These are phyloP conservation scores for Thumatha senex DNA, from an alignment of 2,888 invertebrate species.

Conservation along the genomic window DNA sequence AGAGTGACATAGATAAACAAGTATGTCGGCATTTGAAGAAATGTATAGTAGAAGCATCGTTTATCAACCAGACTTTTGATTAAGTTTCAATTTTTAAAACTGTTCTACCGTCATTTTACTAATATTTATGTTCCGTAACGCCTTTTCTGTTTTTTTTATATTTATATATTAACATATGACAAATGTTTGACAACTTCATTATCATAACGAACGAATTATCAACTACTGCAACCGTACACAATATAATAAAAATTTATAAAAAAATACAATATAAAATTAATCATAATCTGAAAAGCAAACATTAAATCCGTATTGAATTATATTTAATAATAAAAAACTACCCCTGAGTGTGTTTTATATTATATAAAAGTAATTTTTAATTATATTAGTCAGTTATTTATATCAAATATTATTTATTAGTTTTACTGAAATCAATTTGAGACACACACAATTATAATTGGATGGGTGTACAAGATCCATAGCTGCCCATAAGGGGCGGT, in stretches of 20 bases:
- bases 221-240: slow-evolving; percentile 4
- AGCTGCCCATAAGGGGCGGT: no score
- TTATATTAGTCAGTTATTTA: not conserved
- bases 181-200: not conserved
- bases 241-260: slow-evolving; percentile 20
- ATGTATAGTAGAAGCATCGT: no score
- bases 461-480: no score
- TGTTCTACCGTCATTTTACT: no score
- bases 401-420: no score
- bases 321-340: slow-evolving; percentile 22
- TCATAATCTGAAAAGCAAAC: slow-evolving; percentile 16
- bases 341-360: slow-evolving; percentile 8
- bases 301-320: slow-evolving; percentile 18
- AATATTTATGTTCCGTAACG: not conserved
- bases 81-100: no score
- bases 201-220: not conserved
- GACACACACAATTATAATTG: no score
- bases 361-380: slow-evolving; percentile 1
- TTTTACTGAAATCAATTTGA: no score
- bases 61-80: no score
- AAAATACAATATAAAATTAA: slow-evolving; percentile 22
- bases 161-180: no score
- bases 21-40: no score
- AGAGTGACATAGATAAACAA: no score
- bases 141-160: not conserved